Evolutionary conservation across 2,888 invertebrate genomes (phyloP), one percentile per base, ranked within the genome.

Genomic region (Tipula helvola): DNA sequence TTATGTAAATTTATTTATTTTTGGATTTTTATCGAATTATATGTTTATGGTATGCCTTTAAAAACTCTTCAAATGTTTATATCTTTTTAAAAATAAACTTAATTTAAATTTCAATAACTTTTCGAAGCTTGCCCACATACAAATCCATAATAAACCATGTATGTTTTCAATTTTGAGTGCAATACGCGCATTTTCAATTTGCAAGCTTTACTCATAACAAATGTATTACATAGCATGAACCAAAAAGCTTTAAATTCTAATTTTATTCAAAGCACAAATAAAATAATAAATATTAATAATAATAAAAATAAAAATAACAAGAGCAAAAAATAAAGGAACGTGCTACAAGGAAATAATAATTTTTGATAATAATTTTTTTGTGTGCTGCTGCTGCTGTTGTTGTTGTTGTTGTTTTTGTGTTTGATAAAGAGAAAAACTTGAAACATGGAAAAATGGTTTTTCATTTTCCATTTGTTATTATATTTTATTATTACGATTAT

Each of bases 221-320:
- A 28, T 28, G 28, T 28, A 28, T 28, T 28, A 28, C 28, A n/a
- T n/a, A 28, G 28, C 28, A 28, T 28, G 28, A 28, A 28, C 28
- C 1, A 28, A 28, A 28, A 71, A 71, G 28, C 71, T 71, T 28
- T 71, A 71, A 28, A 71, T 71, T 28, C 71, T 71, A 71, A 71
- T 71, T 71, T 71, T 71, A 71, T 71, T 71, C 71, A 71, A 71
- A 71, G 71, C 71, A 71, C 71, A 71, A 71, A 71, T 71, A 71
- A 71, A 71, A 71, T 28, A 71, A 71, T 71, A 71, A 71, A 71
- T 71, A 71, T 71, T 71, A 71, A 71, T 71, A 28, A 28, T 28
- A 28, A 71, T 28, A 71, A 71, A 71, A 71, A 71, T 71, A 71
- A 71, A 57, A 71, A 71, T 18, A 71, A 18, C 12, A 28, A 71